Conservation (phyloP, 2,888 invertebrate genomes). For the Myathropa florea region DNA sequence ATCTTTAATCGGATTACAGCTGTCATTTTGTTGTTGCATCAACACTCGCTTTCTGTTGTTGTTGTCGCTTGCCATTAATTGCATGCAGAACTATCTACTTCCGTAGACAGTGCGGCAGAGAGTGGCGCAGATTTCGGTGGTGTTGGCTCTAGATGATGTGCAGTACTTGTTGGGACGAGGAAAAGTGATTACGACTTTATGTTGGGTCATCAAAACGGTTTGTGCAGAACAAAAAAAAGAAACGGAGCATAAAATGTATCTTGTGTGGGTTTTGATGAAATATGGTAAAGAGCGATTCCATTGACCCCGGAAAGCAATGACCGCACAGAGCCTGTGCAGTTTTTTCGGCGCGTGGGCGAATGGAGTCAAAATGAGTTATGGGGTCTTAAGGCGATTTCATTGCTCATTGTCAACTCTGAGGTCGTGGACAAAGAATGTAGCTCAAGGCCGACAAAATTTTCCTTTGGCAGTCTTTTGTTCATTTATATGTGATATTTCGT, state of each 20-base stretch:
- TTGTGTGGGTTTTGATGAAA: neutral
- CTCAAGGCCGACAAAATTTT: neutral
- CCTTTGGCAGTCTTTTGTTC: neutral
- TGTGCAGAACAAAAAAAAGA: neutral
- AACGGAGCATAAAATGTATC: neutral
- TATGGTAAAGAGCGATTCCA: neutral
- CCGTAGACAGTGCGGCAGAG: slow-evolving; percentile 15
- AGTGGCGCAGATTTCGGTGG: neutral
- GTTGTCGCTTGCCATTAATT: slow-evolving; percentile 35
- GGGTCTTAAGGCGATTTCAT: neutral
- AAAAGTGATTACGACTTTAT: neutral
- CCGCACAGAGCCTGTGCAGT: neutral
- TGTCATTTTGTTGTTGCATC: slow-evolving; percentile 55
- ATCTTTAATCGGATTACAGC: slow-evolving; percentile 64
- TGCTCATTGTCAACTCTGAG: neutral
- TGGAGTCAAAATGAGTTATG: neutral
- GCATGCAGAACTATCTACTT: slow-evolving; percentile 53
- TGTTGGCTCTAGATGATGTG: neutral
- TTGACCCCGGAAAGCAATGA: neutral
- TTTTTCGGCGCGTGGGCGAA: neutral
- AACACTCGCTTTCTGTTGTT: slow-evolving; percentile 26
- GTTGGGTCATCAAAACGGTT: neutral
- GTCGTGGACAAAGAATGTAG: neutral
- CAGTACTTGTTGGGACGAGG: neutral
- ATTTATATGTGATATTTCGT: neutral